These are phyloP conservation scores for Vidua chalybeata DNA, from an alignment of 2,113 vertebrate species.

Conservation along the genomic window DNA sequence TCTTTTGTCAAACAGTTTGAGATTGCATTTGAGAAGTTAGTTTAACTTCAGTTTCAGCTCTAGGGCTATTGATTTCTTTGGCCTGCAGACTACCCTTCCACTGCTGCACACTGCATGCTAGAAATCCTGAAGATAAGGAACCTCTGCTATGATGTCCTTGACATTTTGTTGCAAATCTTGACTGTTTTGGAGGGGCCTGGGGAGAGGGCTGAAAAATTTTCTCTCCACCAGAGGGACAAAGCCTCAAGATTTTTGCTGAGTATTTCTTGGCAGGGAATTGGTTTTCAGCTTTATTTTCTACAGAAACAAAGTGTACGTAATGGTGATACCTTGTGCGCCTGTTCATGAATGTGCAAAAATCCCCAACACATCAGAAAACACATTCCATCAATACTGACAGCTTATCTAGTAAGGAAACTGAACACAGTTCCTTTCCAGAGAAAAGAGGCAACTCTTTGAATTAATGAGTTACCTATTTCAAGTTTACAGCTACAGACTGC, in stretches of 20 bases:
- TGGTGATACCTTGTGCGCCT: not conserved
- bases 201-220: not conserved
- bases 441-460: not conserved
- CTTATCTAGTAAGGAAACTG: not conserved
- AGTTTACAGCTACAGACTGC: not conserved
- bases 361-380: not conserved
- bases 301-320: not conserved
- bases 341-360: not conserved
- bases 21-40: not conserved
- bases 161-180: not conserved
- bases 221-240: not conserved
- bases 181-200: not conserved
- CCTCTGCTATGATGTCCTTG: not conserved
- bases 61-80: not conserved
- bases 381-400: not conserved
- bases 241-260: not conserved
- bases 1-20: not conserved
- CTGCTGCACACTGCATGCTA: not conserved
- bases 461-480: not conserved
- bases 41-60: not conserved
- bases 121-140: not conserved
- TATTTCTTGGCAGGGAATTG: not conserved
- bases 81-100: not conserved
- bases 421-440: not conserved
- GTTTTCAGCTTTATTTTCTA: not conserved